phyloP scores from a whole-genome alignment of 2,113 vertebrate genomes.

The Genyomyrus donnyi region DNA sequence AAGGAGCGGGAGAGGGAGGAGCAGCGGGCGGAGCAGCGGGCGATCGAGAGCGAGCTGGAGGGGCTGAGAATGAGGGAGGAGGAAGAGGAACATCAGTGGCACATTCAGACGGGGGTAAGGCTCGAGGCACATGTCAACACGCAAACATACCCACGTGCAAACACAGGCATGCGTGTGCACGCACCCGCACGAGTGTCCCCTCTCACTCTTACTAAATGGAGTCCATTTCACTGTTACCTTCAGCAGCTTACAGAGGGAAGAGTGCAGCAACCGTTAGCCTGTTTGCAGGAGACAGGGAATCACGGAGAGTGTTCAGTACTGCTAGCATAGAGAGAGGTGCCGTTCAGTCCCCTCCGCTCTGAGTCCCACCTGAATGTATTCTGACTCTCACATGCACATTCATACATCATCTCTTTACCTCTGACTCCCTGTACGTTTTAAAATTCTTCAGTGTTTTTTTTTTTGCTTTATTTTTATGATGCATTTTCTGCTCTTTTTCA shows the following conservation, averaged over 20 bases:
- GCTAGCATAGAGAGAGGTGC: slow-evolving; percentile 47
- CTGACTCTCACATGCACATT: background rate
- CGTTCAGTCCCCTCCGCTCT: slow-evolving; percentile 51
- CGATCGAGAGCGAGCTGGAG: slow-evolving; percentile 57
- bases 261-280: background rate
- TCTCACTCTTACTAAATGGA: background rate
- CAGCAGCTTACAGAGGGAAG: background rate
- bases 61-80: slow-evolving; percentile 57
- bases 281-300: slow-evolving; percentile 58
- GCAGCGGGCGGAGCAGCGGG: slow-evolving; percentile 40
- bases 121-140: slow-evolving; percentile 36
- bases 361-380: slow-evolving; percentile 66
- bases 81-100: slow-evolving; percentile 48
- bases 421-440: background rate
- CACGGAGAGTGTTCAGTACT: slow-evolving; percentile 31
- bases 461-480: background rate
- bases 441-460: background rate
- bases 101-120: slow-evolving; percentile 50
- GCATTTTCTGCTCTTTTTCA: background rate
- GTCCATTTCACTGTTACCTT: background rate
- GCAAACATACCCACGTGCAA: background rate
- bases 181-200: background rate
- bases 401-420: background rate
- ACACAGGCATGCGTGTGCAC: background rate
- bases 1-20: slow-evolving; percentile 51